These are phyloP conservation scores for Rallus crepitans DNA, from an alignment of 2,797 vertebrate species.

Conservation along the genomic window DNA sequence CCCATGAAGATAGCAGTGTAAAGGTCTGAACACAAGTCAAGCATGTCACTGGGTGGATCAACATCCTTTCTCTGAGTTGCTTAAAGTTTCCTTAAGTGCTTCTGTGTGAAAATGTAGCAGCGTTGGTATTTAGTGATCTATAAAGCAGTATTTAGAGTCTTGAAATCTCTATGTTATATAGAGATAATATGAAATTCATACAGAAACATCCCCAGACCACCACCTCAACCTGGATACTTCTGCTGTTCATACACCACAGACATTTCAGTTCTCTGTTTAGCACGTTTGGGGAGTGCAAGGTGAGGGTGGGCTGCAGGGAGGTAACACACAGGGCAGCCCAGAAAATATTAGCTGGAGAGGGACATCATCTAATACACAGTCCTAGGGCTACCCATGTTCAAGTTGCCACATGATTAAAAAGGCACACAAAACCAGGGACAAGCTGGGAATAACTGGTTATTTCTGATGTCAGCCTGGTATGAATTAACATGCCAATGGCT, in stretches of 20 bases:
- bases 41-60: background rate
- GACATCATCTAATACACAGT: background rate
- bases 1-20: rapidly evolving
- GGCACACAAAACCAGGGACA: background rate
- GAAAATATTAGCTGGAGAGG: background rate
- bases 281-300: background rate
- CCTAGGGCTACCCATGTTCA: background rate
- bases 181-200: background rate
- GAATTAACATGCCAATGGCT: background rate
- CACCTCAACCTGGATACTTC: background rate
- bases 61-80: background rate
- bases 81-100: background rate
- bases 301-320: background rate
- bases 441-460: background rate
- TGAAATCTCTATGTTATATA: background rate
- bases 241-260: background rate
- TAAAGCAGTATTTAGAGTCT: background rate
- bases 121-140: background rate
- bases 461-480: background rate
- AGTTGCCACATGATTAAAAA: background rate
- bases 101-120: background rate
- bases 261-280: background rate
- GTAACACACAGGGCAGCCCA: background rate
- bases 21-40: background rate
- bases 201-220: background rate